Percentiles rank a stretch among this genome's conserved stretches.
phyloP scores from a whole-genome alignment of 2,113 vertebrate species.

The Sclerurus mexicanus region DNA sequence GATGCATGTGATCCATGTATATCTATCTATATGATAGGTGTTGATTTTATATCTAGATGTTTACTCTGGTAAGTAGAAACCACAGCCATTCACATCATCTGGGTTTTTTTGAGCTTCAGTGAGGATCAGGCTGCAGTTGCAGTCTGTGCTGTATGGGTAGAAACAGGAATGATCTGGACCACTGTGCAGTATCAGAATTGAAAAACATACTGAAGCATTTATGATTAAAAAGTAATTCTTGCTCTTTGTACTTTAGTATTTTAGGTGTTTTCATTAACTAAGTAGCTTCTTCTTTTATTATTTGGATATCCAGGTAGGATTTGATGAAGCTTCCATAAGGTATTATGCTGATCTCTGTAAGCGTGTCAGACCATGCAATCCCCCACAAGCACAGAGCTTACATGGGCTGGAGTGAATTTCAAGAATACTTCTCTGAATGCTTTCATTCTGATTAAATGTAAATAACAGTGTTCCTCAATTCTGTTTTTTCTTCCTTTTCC shows the following conservation, averaged over 20 bases:
- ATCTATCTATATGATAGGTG: not conserved
- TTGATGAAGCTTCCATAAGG: not conserved
- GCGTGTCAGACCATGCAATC: not conserved
- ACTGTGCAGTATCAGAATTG: not conserved
- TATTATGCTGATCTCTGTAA: not conserved
- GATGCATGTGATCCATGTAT: not conserved
- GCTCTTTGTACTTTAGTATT: not conserved
- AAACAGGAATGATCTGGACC: not conserved
- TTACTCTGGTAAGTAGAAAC: not conserved
- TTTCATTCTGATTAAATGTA: slow-evolving; percentile 1
- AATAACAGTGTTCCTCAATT: slow-evolving; percentile 52
- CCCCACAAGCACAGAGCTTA: not conserved
- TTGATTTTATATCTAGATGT: not conserved
- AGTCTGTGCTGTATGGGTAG: not conserved
- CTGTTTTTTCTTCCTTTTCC: slow-evolving; percentile 31
- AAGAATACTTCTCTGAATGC: not conserved
- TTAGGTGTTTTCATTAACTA: not conserved
- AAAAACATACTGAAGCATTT: not conserved
- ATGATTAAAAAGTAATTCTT: not conserved
- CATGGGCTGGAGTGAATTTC: not conserved
- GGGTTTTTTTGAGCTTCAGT: not conserved
- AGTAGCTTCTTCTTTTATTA: not conserved
- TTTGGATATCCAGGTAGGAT: not conserved
- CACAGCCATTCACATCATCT: not conserved
- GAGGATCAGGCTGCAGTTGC: not conserved